These are phyloP conservation scores for Paramormyrops hopkinsi DNA, from an alignment of 2,797 vertebrate genomes.

Conservation along the genomic window DNA sequence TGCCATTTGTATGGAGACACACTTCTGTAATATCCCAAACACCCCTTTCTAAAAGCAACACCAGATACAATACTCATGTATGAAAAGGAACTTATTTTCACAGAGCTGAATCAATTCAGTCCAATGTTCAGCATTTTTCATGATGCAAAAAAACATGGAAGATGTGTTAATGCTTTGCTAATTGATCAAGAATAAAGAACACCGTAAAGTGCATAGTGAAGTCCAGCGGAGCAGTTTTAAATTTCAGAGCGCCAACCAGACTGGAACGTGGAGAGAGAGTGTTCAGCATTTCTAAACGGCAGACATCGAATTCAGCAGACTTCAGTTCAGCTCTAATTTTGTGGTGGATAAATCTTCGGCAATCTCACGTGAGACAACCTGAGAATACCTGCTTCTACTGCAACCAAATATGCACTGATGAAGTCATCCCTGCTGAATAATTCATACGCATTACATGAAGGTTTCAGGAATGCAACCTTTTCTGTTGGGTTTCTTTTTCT, in stretches of 20 bases:
- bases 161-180: not conserved
- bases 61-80: not conserved
- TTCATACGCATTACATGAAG: not conserved
- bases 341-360: not conserved
- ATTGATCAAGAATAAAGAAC: not conserved
- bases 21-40: not conserved
- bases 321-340: not conserved
- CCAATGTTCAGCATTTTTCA: not conserved
- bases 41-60: not conserved
- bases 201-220: not conserved
- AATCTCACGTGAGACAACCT: not conserved
- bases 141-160: not conserved
- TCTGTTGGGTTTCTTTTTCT: not conserved
- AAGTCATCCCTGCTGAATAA: not conserved
- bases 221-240: not conserved
- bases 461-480: not conserved
- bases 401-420: not conserved
- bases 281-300: not conserved
- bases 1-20: not conserved
- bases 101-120: not conserved
- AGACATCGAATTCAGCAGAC: not conserved
- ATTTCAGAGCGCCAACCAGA: not conserved
- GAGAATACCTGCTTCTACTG: not conserved
- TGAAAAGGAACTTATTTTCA: not conserved
- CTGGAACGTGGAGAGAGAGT: not conserved